phyloP scores from a whole-genome alignment of 2,113 vertebrate genomes.

The Poicephalus meyeri region DNA sequence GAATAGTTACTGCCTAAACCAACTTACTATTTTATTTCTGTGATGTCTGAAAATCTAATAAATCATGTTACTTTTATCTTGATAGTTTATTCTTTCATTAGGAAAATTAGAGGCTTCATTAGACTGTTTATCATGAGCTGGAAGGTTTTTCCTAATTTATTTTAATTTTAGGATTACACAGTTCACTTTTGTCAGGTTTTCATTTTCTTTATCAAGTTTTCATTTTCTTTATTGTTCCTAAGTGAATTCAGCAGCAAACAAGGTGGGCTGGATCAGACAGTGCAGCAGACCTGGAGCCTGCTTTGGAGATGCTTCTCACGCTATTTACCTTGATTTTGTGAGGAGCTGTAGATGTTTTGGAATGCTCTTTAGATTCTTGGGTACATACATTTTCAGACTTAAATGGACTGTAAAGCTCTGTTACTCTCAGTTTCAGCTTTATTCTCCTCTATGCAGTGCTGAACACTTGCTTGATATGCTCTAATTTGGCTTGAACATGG shows the following conservation, averaged over 20 bases:
- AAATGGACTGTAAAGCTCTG: background rate
- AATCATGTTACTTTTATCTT: slow-evolving; percentile 69
- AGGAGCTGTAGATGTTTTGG: background rate
- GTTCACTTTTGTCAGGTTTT: slow-evolving; percentile 28
- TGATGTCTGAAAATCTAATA: slow-evolving; percentile 68
- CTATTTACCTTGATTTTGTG: background rate
- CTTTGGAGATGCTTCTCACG: background rate
- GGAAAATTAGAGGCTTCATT: slow-evolving; percentile 58
- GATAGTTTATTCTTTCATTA: slow-evolving; percentile 71
- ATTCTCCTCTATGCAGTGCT: background rate
- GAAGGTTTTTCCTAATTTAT: background rate
- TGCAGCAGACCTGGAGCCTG: background rate
- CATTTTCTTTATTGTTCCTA: background rate
- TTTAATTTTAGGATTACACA: slow-evolving; percentile 26
- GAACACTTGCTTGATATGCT: background rate
- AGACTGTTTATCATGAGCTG: slow-evolving; percentile 51
- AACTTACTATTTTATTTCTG: slow-evolving; percentile 66
- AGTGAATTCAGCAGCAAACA: background rate
- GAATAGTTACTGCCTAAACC: slow-evolving; percentile 52
- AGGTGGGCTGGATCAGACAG: background rate
- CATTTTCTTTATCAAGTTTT: slow-evolving; percentile 9
- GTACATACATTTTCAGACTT: background rate
- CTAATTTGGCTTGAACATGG: background rate
- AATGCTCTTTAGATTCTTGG: background rate
- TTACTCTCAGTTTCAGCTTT: background rate